Conservation (phyloP, 2,888 invertebrate genomes). For the Tryphoninae sp. region DNA sequence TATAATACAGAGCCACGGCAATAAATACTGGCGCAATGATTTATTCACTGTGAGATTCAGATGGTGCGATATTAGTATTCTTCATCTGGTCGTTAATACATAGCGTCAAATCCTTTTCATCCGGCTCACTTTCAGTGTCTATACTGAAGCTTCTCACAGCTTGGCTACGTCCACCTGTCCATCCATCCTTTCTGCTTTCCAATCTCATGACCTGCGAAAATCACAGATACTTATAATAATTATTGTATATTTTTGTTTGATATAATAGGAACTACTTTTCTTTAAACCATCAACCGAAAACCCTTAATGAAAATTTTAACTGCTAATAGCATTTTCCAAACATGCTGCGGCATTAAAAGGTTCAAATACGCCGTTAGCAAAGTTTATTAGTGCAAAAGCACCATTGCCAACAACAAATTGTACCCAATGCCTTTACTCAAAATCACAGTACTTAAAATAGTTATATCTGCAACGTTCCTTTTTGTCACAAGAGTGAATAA, state of each 20-base stretch:
- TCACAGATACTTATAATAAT: background rate
- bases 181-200: slow-evolving; percentile 84
- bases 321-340: background rate
- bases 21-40: slow-evolving; percentile 41
- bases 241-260: background rate
- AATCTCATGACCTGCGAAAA: slow-evolving; percentile 87
- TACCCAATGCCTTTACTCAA: too few relatives aligned
- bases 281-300: background rate
- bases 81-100: slow-evolving; percentile 78
- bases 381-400: too few relatives aligned
- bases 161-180: slow-evolving; percentile 76
- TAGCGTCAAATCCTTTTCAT: slow-evolving; percentile 81
- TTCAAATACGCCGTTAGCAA: background rate
- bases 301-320: background rate
- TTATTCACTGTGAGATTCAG: slow-evolving; percentile 34
- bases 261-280: background rate
- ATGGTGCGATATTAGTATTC: slow-evolving; percentile 60
- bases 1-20: slow-evolving; percentile 50
- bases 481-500: too few relatives aligned
- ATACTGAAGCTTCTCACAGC: slow-evolving; percentile 79
- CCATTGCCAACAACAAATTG: too few relatives aligned
- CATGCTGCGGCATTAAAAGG: background rate
- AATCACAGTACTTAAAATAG: too few relatives aligned
- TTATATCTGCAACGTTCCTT: too few relatives aligned
- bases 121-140: slow-evolving; percentile 83